phyloP scores from a whole-genome alignment of 2,888 invertebrate genomes.

The Melanostoma scalare region DNA sequence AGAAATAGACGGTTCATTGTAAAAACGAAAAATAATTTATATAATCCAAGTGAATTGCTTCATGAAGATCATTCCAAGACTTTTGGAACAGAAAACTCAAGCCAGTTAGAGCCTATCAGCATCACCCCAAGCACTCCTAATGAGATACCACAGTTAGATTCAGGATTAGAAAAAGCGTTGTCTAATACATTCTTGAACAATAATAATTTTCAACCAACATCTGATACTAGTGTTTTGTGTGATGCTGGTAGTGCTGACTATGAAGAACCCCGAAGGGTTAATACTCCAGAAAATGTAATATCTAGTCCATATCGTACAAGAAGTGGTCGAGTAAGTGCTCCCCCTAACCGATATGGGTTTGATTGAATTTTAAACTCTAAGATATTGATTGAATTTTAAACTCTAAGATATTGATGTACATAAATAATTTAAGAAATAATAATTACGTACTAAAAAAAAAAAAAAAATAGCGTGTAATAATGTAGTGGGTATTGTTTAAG shows the following conservation, averaged over 20 bases:
- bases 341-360: constrained; percentile 19
- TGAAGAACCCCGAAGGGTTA: not conserved
- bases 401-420: too few species aligned
- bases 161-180: not conserved
- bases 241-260: constrained; percentile 13
- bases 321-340: not conserved
- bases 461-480: too few species aligned
- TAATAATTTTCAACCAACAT: constrained; percentile 7
- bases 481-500: too few species aligned
- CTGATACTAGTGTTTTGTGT: constrained; percentile 18
- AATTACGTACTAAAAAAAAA: too few species aligned
- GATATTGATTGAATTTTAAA: too few species aligned
- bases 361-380: constrained; percentile 8
- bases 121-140: constrained; percentile 12
- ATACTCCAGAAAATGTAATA: constrained; percentile 10
- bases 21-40: constrained; percentile 32
- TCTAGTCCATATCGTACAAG: constrained; percentile 14
- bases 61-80: constrained; percentile 4
- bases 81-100: not conserved
- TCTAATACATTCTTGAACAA: not conserved
- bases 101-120: constrained; percentile 5
- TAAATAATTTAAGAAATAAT: too few species aligned
- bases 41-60: not conserved
- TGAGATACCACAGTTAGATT: not conserved
- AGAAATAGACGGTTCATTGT: constrained; percentile 24